These are phyloP conservation scores for Trissolcus basalis DNA, from an alignment of 1,140 invertebrate genomes.

Conservation along the genomic window DNA sequence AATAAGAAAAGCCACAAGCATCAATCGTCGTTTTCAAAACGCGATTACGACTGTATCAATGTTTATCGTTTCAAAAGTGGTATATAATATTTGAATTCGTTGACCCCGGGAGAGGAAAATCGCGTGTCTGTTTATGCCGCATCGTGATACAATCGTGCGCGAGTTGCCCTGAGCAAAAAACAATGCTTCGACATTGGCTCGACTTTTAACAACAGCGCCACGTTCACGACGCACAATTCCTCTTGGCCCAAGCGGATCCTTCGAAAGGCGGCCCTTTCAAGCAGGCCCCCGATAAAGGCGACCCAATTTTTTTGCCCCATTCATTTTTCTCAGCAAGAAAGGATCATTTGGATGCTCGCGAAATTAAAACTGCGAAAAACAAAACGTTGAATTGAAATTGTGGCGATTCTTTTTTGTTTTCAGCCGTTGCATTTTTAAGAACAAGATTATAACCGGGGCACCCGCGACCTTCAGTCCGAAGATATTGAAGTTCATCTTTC, in stretches of 20 bases:
- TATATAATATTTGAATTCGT: constrained; percentile 66
- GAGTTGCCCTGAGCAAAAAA: constrained; percentile 33
- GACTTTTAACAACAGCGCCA: constrained; percentile 5
- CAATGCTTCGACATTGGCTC: constrained; percentile 21
- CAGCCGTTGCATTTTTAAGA: constrained; percentile 16
- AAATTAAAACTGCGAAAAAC: too few relatives aligned
- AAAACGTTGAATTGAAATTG: too few relatives aligned
- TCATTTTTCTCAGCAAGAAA: constrained; percentile 1
- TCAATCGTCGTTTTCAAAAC: too few relatives aligned
- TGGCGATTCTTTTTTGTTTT: too few relatives aligned
- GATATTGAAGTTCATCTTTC: constrained; percentile 39
- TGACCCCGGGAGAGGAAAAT: constrained; percentile 65
- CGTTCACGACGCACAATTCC: not conserved
- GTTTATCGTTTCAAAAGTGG: too few relatives aligned
- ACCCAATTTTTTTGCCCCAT: constrained; percentile 3
- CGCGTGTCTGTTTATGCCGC: constrained; percentile 37
- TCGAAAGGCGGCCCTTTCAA: not conserved
- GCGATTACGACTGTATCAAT: too few relatives aligned
- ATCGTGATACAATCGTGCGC: constrained; percentile 38
- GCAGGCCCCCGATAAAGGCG: not conserved
- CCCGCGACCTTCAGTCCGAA: constrained; percentile 35
- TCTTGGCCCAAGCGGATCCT: not conserved
- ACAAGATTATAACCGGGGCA: constrained; percentile 27
- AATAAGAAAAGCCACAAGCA: too few relatives aligned
- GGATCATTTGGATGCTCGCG: too few relatives aligned